Percentiles rank a stretch among this genome's conserved stretches.
These are phyloP conservation scores for Perizoma affinitatum DNA, from an alignment of 2,888 invertebrate genomes.

Conservation along the genomic window DNA sequence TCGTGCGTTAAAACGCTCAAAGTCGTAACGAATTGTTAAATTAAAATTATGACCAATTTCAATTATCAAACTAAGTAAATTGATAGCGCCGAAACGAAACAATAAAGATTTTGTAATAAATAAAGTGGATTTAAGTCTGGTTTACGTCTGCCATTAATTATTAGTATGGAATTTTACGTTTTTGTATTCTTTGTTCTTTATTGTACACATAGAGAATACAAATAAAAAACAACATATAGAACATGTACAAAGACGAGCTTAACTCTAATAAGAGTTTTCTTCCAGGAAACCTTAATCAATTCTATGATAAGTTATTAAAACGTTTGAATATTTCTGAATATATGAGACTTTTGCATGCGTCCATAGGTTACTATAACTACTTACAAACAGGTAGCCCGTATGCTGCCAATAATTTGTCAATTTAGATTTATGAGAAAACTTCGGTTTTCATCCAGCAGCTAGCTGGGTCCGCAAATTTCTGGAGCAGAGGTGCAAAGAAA, in stretches of 20 bases:
- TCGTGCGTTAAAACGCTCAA: constrained; percentile 19
- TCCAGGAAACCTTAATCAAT: neutral
- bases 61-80: constrained; percentile 38
- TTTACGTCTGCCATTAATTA: constrained; percentile 20
- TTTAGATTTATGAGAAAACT: no score
- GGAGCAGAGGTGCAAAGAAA: no score
- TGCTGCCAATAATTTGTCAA: no score
- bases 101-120: constrained; percentile 35
- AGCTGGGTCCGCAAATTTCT: no score
- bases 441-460: no score
- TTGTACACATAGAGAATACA: neutral
- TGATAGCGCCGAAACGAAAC: constrained; percentile 38
- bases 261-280: no score
- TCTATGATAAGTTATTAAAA: constrained; percentile 59
- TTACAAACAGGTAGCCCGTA: no score
- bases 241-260: no score
- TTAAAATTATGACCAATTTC: constrained; percentile 38
- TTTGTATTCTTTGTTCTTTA: constrained; percentile 3
- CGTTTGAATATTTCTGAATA: no score
- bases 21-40: constrained; percentile 35
- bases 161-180: constrained; percentile 18
- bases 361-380: no score
- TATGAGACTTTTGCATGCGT: no score
- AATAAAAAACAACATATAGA: no score
- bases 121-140: constrained; percentile 25